Conservation (phyloP, 2,797 vertebrate species). For the Rhinoraja longicauda region DNA sequence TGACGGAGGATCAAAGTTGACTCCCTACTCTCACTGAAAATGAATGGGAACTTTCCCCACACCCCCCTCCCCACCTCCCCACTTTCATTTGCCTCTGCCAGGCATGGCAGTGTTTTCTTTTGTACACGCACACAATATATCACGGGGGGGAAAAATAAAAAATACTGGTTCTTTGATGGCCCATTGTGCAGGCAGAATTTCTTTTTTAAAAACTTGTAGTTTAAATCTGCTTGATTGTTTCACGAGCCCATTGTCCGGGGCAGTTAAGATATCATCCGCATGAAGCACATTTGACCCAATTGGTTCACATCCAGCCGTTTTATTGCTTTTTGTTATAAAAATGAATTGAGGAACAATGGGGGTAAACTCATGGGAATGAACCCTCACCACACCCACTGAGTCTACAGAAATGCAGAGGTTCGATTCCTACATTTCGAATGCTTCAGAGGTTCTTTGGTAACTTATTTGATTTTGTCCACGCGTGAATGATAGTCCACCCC, state of each 20-base stretch:
- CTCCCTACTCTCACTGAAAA: constrained; percentile 19
- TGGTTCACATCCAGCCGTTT: constrained; percentile 14
- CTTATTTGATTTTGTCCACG: neutral
- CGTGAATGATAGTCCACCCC: neutral
- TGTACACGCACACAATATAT: neutral
- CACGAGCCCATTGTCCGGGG: neutral
- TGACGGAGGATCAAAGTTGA: constrained; percentile 14
- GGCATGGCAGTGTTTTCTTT: constrained; percentile 6
- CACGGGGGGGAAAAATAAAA: neutral
- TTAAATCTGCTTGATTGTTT: constrained; percentile 46
- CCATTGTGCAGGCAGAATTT: constrained; percentile 2
- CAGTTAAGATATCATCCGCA: neutral
- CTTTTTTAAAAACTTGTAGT: constrained; percentile 25
- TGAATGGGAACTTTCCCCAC: constrained; percentile 2
- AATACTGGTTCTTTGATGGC: constrained; percentile 7
- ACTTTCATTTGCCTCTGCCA: constrained; percentile 5
- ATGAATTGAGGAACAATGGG: constrained; percentile 2
- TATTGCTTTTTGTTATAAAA: constrained; percentile 11
- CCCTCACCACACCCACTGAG: neutral
- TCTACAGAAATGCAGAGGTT: neutral
- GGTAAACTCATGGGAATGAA: constrained; percentile 16
- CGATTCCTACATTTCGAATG: neutral
- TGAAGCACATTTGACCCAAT: constrained; percentile 11
- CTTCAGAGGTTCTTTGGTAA: neutral
- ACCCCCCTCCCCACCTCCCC: neutral